Conservation (phyloP, 2,113 vertebrate genomes). For the Osmerus eperlanus region DNA sequence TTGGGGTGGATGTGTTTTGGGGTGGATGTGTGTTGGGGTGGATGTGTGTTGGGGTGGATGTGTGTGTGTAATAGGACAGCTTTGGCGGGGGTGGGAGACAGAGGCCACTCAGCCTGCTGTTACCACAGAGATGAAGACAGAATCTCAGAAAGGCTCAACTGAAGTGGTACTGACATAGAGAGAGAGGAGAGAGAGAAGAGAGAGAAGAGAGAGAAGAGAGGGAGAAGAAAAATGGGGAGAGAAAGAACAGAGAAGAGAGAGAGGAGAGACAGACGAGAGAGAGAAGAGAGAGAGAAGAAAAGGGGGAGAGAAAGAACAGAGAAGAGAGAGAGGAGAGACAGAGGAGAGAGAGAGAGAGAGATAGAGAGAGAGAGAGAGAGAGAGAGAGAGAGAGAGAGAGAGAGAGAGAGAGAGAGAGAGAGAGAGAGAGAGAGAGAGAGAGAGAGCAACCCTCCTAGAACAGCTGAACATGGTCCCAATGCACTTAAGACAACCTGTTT, state of each 20-base stretch:
- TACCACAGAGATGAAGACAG: conserved; percentile 9
- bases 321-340: background rate
- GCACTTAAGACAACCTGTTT: no score
- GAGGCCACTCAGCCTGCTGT: background rate
- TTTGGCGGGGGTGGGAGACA: background rate
- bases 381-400: background rate
- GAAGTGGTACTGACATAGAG: background rate
- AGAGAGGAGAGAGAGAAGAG: background rate
- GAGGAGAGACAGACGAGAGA: background rate
- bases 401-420: background rate
- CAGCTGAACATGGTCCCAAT: no score
- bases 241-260: background rate
- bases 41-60: background rate
- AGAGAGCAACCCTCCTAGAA: no score
- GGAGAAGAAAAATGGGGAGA: background rate
- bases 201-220: background rate
- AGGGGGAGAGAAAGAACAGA: background rate
- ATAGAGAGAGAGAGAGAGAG: background rate
- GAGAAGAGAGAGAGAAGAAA: background rate
- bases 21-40: background rate
- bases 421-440: background rate
- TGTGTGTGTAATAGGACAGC: background rate
- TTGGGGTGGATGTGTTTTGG: background rate
- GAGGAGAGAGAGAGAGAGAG: background rate
- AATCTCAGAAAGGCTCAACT: background rate